A percentile compares a stretch with the other conserved stretches of the same genome.
Evolutionary conservation across 2,797 vertebrate genomes (phyloP).

Genomic region (Acanthurus leucopareius): DNA sequence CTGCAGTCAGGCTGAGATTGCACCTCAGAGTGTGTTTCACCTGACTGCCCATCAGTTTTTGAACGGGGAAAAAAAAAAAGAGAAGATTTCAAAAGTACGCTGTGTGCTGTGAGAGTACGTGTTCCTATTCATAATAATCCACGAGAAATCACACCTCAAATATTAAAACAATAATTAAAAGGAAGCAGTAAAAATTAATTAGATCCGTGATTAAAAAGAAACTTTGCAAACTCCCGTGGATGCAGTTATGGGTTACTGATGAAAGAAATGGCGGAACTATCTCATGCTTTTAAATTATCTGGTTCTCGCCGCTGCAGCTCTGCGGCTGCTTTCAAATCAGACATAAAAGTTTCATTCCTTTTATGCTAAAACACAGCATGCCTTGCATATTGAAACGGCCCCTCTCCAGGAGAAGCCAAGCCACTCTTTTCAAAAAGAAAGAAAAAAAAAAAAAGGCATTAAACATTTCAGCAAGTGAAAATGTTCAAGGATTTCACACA

Average conservation of each 20-base stretch:
- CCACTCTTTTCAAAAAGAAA: slow-evolving; percentile 24
- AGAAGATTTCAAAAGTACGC: slow-evolving; percentile 7
- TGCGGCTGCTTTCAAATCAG: slow-evolving; percentile 59
- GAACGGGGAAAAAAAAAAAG: neutral
- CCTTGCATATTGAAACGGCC: slow-evolving; percentile 57
- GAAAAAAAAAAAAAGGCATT: slow-evolving; percentile 36
- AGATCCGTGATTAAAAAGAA: slow-evolving; percentile 45
- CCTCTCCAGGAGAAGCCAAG: slow-evolving; percentile 30
- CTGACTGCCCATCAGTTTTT: slow-evolving; percentile 22
- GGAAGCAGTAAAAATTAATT: slow-evolving; percentile 47
- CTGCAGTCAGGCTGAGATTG: slow-evolving; percentile 13
- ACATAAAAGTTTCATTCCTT: slow-evolving; percentile 73
- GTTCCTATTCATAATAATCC: slow-evolving; percentile 13
- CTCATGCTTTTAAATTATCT: slow-evolving; percentile 53
- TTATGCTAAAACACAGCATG: slow-evolving; percentile 57
- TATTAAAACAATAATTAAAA: slow-evolving; percentile 54
- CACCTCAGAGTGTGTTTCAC: slow-evolving; percentile 37
- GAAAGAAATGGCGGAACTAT: slow-evolving; percentile 21
- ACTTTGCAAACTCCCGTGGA: slow-evolving; percentile 31
- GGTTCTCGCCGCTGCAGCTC: slow-evolving; percentile 27
- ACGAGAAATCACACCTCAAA: slow-evolving; percentile 29
- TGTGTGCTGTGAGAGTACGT: neutral
- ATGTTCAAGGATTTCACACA: slow-evolving; percentile 46
- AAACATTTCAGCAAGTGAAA: slow-evolving; percentile 50
- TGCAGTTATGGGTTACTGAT: slow-evolving; percentile 48